phyloP scores from a whole-genome alignment of 2,888 invertebrate genomes.

The Drosophila basisetae region DNA sequence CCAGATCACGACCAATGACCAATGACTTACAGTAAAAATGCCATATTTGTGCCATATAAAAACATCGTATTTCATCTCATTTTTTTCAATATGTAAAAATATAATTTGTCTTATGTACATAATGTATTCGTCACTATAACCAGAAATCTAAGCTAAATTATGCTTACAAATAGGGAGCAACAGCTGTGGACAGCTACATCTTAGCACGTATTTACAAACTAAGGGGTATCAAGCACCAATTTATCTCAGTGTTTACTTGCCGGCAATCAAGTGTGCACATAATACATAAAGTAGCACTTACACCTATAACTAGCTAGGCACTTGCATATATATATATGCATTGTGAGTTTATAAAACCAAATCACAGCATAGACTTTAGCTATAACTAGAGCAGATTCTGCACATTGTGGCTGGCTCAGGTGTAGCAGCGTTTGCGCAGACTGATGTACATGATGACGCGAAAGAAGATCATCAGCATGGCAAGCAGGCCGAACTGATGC shows the following conservation, averaged over 20 bases:
- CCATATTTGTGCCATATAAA: not conserved
- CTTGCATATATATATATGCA: slow-evolving; percentile 7
- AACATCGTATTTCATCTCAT: not conserved
- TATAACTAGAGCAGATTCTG: slow-evolving; percentile 49
- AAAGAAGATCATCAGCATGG: slow-evolving; percentile 87
- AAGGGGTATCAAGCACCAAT: slow-evolving; percentile 42
- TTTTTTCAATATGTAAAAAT: slow-evolving; percentile 43
- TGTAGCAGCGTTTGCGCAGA: slow-evolving; percentile 86
- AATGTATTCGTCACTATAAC: slow-evolving; percentile 36
- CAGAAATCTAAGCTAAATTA: slow-evolving; percentile 26
- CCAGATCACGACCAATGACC: not conserved
- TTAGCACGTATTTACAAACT: slow-evolving; percentile 24
- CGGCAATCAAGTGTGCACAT: slow-evolving; percentile 49
- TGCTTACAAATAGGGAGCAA: slow-evolving; percentile 17
- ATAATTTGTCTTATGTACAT: slow-evolving; percentile 25
- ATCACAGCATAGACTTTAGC: slow-evolving; percentile 70
- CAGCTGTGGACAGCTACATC: not conserved
- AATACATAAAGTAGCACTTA: slow-evolving; percentile 23
- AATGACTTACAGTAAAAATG: not conserved
- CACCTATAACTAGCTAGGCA: slow-evolving; percentile 23
- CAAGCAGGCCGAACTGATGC: slow-evolving; percentile 87
- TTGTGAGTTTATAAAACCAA: slow-evolving; percentile 43
- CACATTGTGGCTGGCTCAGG: slow-evolving; percentile 53
- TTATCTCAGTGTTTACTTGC: slow-evolving; percentile 20
- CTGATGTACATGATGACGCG: slow-evolving; percentile 87